Conservation (phyloP, 2,113 vertebrate genomes). For the Grammomys dolichurus region DNA sequence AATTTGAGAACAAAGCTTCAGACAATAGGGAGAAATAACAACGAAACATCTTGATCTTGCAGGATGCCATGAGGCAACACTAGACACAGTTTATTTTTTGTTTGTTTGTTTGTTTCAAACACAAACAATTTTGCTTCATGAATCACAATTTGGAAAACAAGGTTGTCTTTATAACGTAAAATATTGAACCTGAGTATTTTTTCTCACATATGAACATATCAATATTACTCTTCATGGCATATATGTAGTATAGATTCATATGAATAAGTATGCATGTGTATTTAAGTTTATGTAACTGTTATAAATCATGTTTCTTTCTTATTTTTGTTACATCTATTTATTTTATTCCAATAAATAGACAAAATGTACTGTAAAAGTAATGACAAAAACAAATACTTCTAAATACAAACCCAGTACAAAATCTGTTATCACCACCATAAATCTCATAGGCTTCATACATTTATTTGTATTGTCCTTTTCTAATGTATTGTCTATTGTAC, state of each 20-base stretch:
- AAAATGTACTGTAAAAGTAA: too few species aligned
- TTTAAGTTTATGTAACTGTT: background rate
- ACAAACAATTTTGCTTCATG: background rate
- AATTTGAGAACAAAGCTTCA: slow-evolving; percentile 69
- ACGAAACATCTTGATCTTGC: slow-evolving; percentile 59
- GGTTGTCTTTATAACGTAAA: background rate
- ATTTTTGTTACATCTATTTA: background rate
- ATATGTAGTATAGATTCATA: background rate
- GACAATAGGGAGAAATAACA: slow-evolving; percentile 62
- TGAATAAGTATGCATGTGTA: background rate
- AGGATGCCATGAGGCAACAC: slow-evolving; percentile 18
- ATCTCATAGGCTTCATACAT: background rate
- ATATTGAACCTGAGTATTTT: background rate
- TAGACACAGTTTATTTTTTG: background rate
- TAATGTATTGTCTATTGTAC: too few species aligned
- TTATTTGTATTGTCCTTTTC: background rate
- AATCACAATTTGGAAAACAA: background rate
- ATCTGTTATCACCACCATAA: background rate
- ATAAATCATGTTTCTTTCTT: background rate
- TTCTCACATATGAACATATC: background rate
- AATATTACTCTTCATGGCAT: background rate
- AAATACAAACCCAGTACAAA: background rate
- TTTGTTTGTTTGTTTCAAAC: slow-evolving; percentile 36
- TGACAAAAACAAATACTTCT: background rate
- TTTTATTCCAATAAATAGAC: too few species aligned